phyloP scores from a whole-genome alignment of 2,113 vertebrate genomes.

The Synodontis membranacea region DNA sequence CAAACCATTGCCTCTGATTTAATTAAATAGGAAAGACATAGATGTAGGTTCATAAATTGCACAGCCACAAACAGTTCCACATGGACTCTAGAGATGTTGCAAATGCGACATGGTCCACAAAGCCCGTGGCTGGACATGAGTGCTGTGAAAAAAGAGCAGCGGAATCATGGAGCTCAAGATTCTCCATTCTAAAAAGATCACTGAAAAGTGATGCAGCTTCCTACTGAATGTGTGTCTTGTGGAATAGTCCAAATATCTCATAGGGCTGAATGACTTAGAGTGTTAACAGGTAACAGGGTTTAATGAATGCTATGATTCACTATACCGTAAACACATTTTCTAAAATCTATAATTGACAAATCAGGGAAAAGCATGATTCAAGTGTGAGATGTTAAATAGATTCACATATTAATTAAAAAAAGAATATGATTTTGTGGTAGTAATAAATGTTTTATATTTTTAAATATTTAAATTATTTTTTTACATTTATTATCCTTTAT shows the following conservation, averaged over 20 bases:
- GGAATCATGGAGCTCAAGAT: background rate
- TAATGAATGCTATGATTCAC: background rate
- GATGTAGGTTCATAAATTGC: background rate
- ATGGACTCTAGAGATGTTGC: background rate
- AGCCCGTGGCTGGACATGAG: background rate
- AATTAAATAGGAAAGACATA: conserved; percentile 29
- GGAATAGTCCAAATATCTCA: background rate
- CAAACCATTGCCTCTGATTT: conserved; percentile 29
- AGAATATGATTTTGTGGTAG: background rate
- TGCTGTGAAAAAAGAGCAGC: background rate
- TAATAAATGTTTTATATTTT: background rate
- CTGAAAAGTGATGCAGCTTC: background rate
- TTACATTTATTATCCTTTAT: no score
- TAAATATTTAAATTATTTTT: no score
- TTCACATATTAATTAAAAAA: background rate
- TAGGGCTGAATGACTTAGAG: background rate
- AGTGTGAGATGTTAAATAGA: background rate
- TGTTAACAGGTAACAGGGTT: background rate
- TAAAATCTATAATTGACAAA: background rate
- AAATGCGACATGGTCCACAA: conserved; percentile 11
- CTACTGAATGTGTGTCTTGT: background rate
- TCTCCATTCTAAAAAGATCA: background rate
- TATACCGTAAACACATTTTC: background rate
- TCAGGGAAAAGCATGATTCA: background rate
- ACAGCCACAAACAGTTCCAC: background rate